Percentiles rank a stretch among this genome's conserved stretches.
These are phyloP conservation scores for Poeciliopsis turrubarensis DNA, from an alignment of 2,113 vertebrate genomes.

Conservation along the genomic window DNA sequence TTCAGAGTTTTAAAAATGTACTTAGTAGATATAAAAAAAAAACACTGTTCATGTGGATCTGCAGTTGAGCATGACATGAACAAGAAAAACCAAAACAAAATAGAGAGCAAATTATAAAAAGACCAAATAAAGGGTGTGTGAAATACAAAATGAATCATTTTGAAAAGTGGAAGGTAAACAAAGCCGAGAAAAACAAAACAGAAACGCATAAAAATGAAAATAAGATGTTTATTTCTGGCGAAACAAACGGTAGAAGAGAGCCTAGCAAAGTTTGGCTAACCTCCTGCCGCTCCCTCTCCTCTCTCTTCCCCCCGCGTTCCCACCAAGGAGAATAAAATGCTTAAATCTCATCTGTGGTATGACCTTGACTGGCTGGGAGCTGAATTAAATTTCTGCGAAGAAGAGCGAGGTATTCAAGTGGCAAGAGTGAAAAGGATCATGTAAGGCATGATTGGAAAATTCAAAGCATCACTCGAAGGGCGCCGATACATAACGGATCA, in stretches of 20 bases:
- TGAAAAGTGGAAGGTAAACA: not conserved
- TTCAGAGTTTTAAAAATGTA: too few species aligned
- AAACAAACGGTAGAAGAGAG: not conserved
- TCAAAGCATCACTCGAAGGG: constrained; percentile 32
- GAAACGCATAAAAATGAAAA: constrained; percentile 1
- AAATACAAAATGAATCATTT: constrained; percentile 5
- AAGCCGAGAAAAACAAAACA: constrained; percentile 5
- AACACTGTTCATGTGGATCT: not conserved
- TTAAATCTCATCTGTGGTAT: constrained; percentile 58
- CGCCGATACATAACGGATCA: constrained; percentile 45
- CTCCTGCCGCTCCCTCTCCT: constrained; percentile 8
- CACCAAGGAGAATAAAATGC: constrained; percentile 59
- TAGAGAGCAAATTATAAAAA: not conserved
- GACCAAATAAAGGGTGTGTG: not conserved
- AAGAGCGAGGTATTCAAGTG: constrained; percentile 50
- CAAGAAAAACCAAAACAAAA: not conserved
- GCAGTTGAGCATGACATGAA: not conserved
- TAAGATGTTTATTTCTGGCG: not conserved
- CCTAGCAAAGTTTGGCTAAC: not conserved
- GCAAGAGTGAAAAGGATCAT: constrained; percentile 47
- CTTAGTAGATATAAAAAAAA: too few species aligned
- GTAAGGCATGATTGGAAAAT: constrained; percentile 62
- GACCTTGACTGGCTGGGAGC: constrained; percentile 64
- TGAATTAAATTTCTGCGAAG: constrained; percentile 62
- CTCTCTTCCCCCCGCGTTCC: constrained; percentile 12